Conservation (phyloP, 2,113 vertebrate species). For the Proterorhinus semilunaris region DNA sequence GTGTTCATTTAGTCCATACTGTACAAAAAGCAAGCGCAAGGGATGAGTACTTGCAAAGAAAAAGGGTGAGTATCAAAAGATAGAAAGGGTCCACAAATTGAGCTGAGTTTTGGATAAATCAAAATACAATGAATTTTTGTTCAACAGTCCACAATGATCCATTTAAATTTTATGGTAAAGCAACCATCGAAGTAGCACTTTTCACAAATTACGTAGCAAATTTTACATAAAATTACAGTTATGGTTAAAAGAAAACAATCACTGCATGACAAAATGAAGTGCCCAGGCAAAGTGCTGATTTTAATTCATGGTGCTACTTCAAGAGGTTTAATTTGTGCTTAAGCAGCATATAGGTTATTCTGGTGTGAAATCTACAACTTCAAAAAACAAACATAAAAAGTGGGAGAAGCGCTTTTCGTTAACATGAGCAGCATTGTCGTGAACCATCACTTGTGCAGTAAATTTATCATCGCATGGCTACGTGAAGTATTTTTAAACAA, state of each 20-base stretch:
- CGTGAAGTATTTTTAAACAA: not conserved
- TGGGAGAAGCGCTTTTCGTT: slow-evolving; percentile 23
- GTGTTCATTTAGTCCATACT: slow-evolving; percentile 69
- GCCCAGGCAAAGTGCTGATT: slow-evolving; percentile 65
- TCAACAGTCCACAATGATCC: not conserved
- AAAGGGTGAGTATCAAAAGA: slow-evolving; percentile 15
- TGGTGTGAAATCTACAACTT: slow-evolving; percentile 64
- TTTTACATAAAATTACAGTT: slow-evolving; percentile 43
- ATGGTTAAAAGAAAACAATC: slow-evolving; percentile 18
- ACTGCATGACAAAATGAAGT: slow-evolving; percentile 36
- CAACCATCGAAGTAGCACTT: slow-evolving; percentile 1
- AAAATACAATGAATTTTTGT: slow-evolving; percentile 37
- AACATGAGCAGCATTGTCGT: too few species aligned
- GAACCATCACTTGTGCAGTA: too few species aligned
- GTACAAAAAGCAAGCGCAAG: slow-evolving; percentile 79
- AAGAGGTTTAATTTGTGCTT: slow-evolving; percentile 80
- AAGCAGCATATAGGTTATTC: slow-evolving; percentile 61
- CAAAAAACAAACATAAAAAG: slow-evolving; percentile 9
- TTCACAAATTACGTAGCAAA: slow-evolving; percentile 30
- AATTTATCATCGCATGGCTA: too few species aligned
- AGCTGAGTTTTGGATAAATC: slow-evolving; percentile 7
- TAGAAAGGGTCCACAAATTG: slow-evolving; percentile 28
- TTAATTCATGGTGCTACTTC: slow-evolving; percentile 74
- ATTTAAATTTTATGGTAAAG: not conserved
- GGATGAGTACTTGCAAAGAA: slow-evolving; percentile 11